These are phyloP conservation scores for Teleogryllus oceanicus DNA, from an alignment of 2,888 invertebrate species.

Conservation along the genomic window DNA sequence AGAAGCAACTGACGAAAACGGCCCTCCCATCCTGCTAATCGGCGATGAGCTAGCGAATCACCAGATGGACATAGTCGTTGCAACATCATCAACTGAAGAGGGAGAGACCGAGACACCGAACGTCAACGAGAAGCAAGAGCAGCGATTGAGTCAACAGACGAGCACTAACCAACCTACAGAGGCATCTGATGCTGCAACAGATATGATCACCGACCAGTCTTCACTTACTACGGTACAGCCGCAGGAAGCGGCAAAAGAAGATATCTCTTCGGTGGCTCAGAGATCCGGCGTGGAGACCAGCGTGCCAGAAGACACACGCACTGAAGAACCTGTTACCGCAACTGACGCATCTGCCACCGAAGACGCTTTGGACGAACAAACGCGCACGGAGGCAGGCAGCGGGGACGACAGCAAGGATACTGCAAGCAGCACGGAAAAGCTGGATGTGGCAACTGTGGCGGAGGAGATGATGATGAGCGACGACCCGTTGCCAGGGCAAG, in stretches of 20 bases:
- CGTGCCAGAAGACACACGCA: too few species aligned
- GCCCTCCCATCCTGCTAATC: conserved; percentile 25
- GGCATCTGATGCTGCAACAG: not conserved
- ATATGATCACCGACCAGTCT: not conserved
- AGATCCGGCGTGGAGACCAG: too few species aligned
- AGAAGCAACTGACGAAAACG: not conserved
- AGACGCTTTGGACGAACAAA: not conserved
- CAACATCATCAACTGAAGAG: not conserved
- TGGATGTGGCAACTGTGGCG: not conserved
- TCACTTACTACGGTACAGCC: not conserved
- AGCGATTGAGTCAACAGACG: not conserved
- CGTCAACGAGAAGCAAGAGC: not conserved
- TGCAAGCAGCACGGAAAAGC: not conserved
- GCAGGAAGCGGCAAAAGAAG: not conserved
- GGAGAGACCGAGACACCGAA: not conserved
- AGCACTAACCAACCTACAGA: not conserved
- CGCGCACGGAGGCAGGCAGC: not conserved
- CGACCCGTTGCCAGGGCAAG: not conserved
- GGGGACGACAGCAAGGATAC: not conserved
- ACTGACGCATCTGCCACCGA: not conserved
- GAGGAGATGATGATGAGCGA: not conserved
- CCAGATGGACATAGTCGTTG: conserved; percentile 29
- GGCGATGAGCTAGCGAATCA: conserved; percentile 28
- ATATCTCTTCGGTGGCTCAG: not conserved
- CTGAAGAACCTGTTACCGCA: not conserved